phyloP scores from a whole-genome alignment of 2,113 vertebrate genomes.

The Paedocypris sp. region DNA sequence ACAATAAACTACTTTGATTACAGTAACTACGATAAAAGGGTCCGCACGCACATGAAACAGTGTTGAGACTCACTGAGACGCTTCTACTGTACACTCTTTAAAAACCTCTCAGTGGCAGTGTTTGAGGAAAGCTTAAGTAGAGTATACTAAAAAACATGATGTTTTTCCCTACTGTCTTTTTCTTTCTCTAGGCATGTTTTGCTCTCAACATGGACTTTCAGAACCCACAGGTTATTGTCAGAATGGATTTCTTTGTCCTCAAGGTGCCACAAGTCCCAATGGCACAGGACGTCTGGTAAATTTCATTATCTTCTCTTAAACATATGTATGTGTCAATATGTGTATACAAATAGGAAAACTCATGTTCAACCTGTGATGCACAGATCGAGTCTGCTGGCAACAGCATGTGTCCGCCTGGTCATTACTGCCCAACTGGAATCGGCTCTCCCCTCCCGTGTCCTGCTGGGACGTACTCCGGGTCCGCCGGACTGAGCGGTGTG shows the following conservation, averaged over 20 bases:
- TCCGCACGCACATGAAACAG: too few species aligned
- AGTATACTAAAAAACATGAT: too few species aligned
- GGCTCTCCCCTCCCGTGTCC: conserved; percentile 69
- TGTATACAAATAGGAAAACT: not conserved
- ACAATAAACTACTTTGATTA: too few species aligned
- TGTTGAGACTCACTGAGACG: too few species aligned
- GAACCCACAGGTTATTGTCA: conserved; percentile 72
- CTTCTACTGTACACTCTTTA: too few species aligned
- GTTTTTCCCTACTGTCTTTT: too few species aligned
- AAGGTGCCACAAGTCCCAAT: conserved; percentile 66
- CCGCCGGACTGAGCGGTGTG: conserved; percentile 53
- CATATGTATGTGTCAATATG: too few species aligned
- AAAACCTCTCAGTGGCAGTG: too few species aligned
- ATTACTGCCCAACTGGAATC: conserved; percentile 73
- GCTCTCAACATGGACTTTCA: conserved; percentile 62
- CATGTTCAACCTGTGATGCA: not conserved
- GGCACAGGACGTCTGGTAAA: conserved; percentile 61
- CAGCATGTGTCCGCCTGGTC: conserved; percentile 72
- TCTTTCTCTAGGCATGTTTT: conserved; percentile 75
- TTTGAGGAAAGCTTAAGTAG: too few species aligned
- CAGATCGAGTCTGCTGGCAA: conserved; percentile 65
- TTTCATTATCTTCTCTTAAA: not conserved
- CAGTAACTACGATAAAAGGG: too few species aligned
- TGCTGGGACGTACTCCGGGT: conserved; percentile 65
- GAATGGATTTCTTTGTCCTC: conserved; percentile 67